These are phyloP conservation scores for Clistopyga incitator DNA, from an alignment of 2,888 invertebrate species.

Conservation along the genomic window DNA sequence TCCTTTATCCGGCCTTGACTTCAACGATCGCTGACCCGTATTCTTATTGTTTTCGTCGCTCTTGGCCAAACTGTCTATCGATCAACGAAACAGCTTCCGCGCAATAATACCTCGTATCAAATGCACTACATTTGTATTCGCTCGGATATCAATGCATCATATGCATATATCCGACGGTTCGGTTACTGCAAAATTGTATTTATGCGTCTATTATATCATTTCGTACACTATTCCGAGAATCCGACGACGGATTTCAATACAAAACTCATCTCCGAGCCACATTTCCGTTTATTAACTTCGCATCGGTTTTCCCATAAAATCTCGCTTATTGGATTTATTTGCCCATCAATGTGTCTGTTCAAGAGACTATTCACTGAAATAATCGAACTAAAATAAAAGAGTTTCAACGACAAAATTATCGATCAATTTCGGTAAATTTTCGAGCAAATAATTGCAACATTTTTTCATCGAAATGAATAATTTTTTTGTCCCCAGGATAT, in stretches of 20 bases:
- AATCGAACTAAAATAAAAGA: too few species aligned
- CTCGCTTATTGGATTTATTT: neutral
- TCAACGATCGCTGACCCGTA: neutral
- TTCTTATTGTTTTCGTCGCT: constrained; percentile 8
- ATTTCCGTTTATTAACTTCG: constrained; percentile 15
- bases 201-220: constrained; percentile 10
- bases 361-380: too few species aligned
- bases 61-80: constrained; percentile 8
- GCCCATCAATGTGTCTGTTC: too few species aligned
- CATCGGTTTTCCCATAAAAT: neutral
- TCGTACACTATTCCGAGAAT: neutral
- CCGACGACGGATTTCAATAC: constrained; percentile 14
- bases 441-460: too few species aligned
- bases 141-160: neutral
- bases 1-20: constrained; percentile 4
- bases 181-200: constrained; percentile 10
- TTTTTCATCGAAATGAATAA: too few species aligned
- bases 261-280: constrained; percentile 13
- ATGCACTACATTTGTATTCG: constrained; percentile 11
- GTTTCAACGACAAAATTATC: too few species aligned
- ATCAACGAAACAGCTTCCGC: constrained; percentile 16
- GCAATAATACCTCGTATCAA: constrained; percentile 5
- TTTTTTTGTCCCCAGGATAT: too few species aligned
- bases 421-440: too few species aligned
- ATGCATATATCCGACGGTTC: neutral